A percentile compares a stretch with the other conserved stretches of the same genome.
These are phyloP conservation scores for Archilochus colubris DNA, from an alignment of 2,113 vertebrate species.

Conservation along the genomic window DNA sequence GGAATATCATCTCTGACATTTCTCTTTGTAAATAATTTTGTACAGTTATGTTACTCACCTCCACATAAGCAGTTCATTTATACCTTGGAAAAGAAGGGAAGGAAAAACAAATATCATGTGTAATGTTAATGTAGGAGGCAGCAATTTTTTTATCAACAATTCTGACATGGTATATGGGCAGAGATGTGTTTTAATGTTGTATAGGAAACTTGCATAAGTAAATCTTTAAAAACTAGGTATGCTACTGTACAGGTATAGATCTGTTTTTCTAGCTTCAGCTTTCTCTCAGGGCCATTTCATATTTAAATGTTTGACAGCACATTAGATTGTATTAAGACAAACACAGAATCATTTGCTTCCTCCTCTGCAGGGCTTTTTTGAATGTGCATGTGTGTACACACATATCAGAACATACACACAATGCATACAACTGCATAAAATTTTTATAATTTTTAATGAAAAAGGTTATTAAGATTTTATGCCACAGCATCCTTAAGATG, in stretches of 20 bases:
- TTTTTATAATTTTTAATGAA: not conserved
- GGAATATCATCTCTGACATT: constrained; percentile 45
- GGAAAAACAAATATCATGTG: not conserved
- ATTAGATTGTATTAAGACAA: not conserved
- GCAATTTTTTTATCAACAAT: constrained; percentile 13
- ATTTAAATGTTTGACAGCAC: not conserved
- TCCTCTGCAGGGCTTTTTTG: not conserved
- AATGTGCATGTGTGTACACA: not conserved
- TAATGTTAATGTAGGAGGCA: not conserved
- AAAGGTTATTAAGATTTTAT: not conserved
- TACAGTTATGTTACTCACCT: constrained; percentile 35
- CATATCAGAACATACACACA: not conserved
- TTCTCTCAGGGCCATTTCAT: not conserved
- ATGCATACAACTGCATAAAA: not conserved
- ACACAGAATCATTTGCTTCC: not conserved
- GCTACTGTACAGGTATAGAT: not conserved
- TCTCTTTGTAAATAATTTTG: constrained; percentile 66
- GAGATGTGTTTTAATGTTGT: not conserved
- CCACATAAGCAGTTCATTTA: constrained; percentile 44
- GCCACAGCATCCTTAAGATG: not conserved
- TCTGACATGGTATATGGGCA: not conserved
- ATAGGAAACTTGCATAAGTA: not conserved
- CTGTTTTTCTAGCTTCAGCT: not conserved
- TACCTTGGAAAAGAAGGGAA: constrained; percentile 22
- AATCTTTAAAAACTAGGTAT: not conserved